Conservation (phyloP, 2,797 vertebrate species). For the Anguilla megastoma region DNA sequence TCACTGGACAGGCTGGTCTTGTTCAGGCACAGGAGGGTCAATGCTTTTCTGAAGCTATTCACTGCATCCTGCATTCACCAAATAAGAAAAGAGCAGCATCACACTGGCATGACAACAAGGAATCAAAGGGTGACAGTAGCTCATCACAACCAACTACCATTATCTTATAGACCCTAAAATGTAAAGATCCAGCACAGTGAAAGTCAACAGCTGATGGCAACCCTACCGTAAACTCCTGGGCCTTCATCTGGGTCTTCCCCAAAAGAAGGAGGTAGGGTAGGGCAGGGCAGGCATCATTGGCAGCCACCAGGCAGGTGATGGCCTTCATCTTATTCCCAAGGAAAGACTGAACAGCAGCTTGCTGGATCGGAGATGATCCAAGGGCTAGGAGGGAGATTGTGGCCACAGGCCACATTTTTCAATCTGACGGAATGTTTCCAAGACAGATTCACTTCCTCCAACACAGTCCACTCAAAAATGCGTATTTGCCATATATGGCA, state of each 20-base stretch:
- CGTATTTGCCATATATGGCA: too few relatives aligned
- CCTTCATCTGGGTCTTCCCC: conserved; percentile 77
- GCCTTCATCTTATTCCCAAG: conserved; percentile 70
- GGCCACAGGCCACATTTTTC: conserved; percentile 20
- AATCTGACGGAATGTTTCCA: not conserved
- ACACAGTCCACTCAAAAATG: not conserved
- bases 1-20: conserved; percentile 38
- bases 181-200: not conserved
- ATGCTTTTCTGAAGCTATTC: conserved; percentile 64
- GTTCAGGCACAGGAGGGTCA: conserved; percentile 53
- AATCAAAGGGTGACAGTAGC: not conserved
- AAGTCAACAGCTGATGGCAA: not conserved
- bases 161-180: not conserved
- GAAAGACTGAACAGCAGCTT: conserved; percentile 72
- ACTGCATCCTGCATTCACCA: conserved; percentile 66
- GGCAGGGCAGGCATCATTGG: conserved; percentile 45
- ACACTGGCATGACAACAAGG: not conserved
- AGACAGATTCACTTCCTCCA: not conserved
- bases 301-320: conserved; percentile 58
- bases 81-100: not conserved
- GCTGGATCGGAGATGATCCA: conserved; percentile 62
- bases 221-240: conserved; percentile 67
- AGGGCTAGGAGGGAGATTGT: conserved; percentile 41
- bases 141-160: not conserved
- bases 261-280: conserved; percentile 58